These are phyloP conservation scores for Nymphicus hollandicus DNA, from an alignment of 2,113 vertebrate species.

Conservation along the genomic window DNA sequence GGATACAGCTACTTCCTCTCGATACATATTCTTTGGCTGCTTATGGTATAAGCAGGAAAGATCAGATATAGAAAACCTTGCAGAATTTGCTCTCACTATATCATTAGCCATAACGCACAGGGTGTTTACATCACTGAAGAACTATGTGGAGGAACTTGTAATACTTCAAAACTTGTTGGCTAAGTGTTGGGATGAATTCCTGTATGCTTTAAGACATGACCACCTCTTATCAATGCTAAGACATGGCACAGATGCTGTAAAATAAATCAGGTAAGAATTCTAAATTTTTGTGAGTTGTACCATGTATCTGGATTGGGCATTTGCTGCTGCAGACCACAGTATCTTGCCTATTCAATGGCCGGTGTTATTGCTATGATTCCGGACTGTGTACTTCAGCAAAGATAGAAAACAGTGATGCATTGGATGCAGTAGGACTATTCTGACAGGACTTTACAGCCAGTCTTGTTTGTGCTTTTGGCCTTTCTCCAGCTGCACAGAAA, in stretches of 20 bases:
- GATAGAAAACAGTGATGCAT: background rate
- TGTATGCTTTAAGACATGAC: background rate
- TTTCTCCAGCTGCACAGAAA: background rate
- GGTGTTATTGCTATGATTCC: background rate
- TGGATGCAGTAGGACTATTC: background rate
- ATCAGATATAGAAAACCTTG: background rate
- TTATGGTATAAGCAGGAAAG: background rate
- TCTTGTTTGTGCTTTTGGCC: background rate
- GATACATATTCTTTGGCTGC: background rate
- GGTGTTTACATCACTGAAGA: background rate
- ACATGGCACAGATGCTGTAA: background rate
- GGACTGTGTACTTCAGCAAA: background rate
- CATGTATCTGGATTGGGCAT: background rate
- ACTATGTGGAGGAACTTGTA: background rate
- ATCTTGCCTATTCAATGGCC: background rate
- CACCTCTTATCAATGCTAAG: background rate
- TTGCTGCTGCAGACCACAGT: background rate
- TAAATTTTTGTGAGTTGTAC: background rate
- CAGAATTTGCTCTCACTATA: background rate
- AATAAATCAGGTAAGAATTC: background rate
- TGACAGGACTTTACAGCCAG: background rate
- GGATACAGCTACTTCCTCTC: background rate
- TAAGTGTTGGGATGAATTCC: background rate
- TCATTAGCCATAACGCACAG: background rate
- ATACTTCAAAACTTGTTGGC: background rate